Percentiles rank a stretch among this genome's conserved stretches.
Evolutionary conservation across 2,888 invertebrate genomes (phyloP).

Genomic region (Apamea crenata): DNA sequence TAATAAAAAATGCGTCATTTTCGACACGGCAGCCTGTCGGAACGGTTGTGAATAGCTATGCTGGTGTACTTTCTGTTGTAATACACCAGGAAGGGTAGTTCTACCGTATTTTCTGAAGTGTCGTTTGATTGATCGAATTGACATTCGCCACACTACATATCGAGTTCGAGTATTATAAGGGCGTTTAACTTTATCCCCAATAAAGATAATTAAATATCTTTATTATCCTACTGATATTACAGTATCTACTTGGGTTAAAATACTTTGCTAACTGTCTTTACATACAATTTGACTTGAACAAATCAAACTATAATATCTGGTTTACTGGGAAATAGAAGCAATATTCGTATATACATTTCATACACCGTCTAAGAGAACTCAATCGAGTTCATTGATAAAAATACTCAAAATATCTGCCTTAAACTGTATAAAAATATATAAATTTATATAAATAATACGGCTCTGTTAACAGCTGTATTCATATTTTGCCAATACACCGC

Average conservation of each 20-base stretch:
- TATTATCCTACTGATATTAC: too few relatives aligned
- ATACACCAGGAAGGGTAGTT: background rate
- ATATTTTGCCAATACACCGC: background rate
- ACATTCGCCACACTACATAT: background rate
- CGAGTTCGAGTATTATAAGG: background rate
- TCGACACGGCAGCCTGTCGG: background rate
- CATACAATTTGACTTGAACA: background rate
- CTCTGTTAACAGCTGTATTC: background rate
- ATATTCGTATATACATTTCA: slow-evolving; percentile 4
- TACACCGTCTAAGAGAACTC: background rate
- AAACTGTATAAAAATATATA: background rate
- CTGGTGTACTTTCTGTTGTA: background rate
- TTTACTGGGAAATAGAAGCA: background rate
- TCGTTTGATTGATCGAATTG: background rate
- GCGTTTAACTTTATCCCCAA: background rate
- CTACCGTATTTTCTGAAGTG: background rate
- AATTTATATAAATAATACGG: background rate
- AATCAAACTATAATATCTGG: background rate
- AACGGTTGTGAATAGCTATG: background rate
- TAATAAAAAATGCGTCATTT: background rate
- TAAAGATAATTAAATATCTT: too few relatives aligned
- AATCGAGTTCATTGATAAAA: background rate
- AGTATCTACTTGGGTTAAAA: background rate
- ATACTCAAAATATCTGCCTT: background rate
- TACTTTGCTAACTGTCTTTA: background rate